Conservation (phyloP, 2,888 invertebrate genomes). For the Heteropelma amictum region DNA sequence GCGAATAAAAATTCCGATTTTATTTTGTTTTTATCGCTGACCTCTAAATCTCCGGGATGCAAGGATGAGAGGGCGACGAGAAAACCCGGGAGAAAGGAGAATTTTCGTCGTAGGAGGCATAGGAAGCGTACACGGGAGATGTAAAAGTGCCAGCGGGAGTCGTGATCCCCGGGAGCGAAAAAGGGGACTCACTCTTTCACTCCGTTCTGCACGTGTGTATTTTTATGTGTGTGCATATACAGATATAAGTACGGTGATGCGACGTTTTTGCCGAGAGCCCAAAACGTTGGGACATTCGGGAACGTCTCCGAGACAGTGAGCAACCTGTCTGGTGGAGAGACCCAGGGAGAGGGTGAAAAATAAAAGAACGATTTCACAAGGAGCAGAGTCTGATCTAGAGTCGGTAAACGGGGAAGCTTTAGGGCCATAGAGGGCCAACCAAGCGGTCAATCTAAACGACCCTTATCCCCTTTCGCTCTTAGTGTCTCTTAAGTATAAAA, state of each 20-base stretch:
- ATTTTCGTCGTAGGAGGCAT: conserved; percentile 54
- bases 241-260: conserved; percentile 50
- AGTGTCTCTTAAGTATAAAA: conserved; percentile 29
- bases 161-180: conserved; percentile 58
- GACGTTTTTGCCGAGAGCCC: conserved; percentile 54
- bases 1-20: conserved; percentile 73
- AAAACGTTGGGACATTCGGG: conserved; percentile 43
- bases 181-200: conserved; percentile 48
- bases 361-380: conserved; percentile 64
- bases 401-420: conserved; percentile 75
- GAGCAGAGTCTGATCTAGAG: conserved; percentile 59
- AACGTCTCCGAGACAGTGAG: conserved; percentile 44
- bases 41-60: conserved; percentile 57
- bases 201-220: conserved; percentile 9
- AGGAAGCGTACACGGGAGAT: conserved; percentile 43
- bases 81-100: conserved; percentile 13
- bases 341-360: conserved; percentile 60
- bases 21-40: conserved; percentile 61
- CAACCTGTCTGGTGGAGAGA: conserved; percentile 43
- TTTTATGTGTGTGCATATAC: conserved; percentile 9
- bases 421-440: conserved; percentile 73
- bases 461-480: conserved; percentile 66
- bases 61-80: conserved; percentile 16
- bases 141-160: conserved; percentile 60
- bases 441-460: conserved; percentile 77